Evolutionary conservation across 2,797 vertebrate genomes (phyloP), one percentile per base, ranked within the genome.

Genomic region (Menidia menidia): DNA sequence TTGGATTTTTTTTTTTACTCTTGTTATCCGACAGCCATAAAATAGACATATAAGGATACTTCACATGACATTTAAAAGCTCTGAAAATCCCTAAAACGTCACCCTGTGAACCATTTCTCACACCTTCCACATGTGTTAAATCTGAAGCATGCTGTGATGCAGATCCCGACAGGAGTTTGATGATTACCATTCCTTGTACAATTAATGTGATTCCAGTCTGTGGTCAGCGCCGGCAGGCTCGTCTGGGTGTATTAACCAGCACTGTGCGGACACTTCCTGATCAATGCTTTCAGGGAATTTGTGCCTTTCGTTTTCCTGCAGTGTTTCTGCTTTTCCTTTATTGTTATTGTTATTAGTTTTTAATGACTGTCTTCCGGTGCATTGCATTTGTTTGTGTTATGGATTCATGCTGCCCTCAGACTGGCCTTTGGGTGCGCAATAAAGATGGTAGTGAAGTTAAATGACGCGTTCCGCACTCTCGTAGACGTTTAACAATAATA

Each of bases 271-370:
- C 45, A 4, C 30, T 6, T 18, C 8, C 44, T 31, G 31, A 63
- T 35, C 19, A 65, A 54, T 31, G 50, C 52, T 47, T 57, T 4
- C 8, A 50, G 7, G 18, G 41, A 39, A 25, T 48, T 41, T 63
- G 58, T 41, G 39, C 15, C 2, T 51, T 55, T 18, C 58, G n/a
- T 66, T 64, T 6, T 35, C 51, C 75, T 62, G 59, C 57, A 48
- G 66, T 42, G 45, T 68, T 65, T 60, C 50, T 58, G 60, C 56
- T 53, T 68, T 44, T 18, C 42, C 59, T 30, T 73, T 19, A 43
- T 53, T 63, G 48, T 73, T 64, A 35, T 55, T 15, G 53, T 73
- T 65, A 72, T 76, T 10, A 60, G 60, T 75, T 73, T 75, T 77
- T 81, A 83, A 81, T 59, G 77, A 45, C 53, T 43, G 6, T 54